phyloP scores from a whole-genome alignment of 2,888 invertebrate genomes.

The Geophilus truncorum region DNA sequence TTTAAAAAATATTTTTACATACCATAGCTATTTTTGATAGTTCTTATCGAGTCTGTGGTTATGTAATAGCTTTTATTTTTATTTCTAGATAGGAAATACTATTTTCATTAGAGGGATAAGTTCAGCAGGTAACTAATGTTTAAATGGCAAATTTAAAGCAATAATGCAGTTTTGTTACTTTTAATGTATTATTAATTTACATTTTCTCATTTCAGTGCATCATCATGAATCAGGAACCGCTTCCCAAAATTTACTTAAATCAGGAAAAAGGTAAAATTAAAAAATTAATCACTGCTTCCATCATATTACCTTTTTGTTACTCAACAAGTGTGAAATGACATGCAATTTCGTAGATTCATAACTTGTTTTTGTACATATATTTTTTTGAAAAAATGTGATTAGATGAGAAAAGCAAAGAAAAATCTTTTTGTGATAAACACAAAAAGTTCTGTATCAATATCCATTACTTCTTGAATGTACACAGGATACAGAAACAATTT shows the following conservation, averaged over 20 bases:
- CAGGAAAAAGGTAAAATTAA: background rate
- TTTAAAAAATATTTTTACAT: no score
- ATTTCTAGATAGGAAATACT: background rate
- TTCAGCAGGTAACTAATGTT: background rate
- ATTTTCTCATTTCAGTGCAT: background rate
- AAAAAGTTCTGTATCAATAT: background rate
- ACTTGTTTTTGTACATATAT: no score
- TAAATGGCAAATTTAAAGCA: no score
- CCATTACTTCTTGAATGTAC: slow-evolving; percentile 25
- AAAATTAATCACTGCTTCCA: background rate
- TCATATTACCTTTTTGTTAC: no score
- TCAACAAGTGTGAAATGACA: background rate
- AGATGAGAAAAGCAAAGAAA: background rate
- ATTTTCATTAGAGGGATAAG: background rate
- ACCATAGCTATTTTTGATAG: no score
- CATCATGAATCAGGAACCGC: background rate
- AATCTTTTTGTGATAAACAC: background rate
- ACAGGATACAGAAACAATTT: slow-evolving; percentile 24
- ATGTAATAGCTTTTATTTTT: background rate
- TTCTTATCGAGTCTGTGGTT: no score
- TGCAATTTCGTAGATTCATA: background rate
- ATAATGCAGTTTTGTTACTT: no score
- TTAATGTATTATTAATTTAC: no score
- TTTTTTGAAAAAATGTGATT: background rate
- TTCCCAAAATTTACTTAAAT: background rate